phyloP scores from a whole-genome alignment of 2,113 vertebrate species.

The Dromaius novaehollandiae region DNA sequence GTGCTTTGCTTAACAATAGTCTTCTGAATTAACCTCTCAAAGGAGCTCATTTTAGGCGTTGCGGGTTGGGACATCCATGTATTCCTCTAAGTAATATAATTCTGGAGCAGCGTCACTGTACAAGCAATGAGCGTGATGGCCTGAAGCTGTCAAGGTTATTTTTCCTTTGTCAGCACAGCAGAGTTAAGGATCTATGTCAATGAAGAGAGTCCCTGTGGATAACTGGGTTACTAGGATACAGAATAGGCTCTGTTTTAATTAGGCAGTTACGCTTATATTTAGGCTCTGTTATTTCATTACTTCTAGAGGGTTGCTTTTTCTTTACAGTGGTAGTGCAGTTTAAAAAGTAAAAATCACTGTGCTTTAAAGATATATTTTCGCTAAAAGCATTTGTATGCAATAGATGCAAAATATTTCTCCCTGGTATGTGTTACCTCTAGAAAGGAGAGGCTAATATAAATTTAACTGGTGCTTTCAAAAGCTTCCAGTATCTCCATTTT shows the following conservation, averaged over 20 bases:
- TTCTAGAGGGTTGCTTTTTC: neutral
- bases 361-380: neutral
- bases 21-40: neutral
- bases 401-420: neutral
- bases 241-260: conserved; percentile 28
- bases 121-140: neutral
- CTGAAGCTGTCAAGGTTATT: conserved; percentile 7
- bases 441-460: neutral
- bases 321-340: neutral
- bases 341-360: neutral
- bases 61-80: neutral
- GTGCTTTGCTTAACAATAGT: neutral
- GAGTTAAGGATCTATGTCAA: conserved; percentile 35
- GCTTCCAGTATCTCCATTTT: neutral
- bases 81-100: neutral
- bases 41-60: neutral
- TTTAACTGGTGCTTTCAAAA: neutral
- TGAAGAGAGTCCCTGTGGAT: conserved; percentile 26
- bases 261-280: conserved; percentile 1
- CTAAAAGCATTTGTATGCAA: neutral
- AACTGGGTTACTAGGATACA: conserved; percentile 63
- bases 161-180: neutral
- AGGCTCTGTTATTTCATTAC: neutral
- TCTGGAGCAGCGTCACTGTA: neutral
- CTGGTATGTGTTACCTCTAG: neutral